Base-by-base conservation (phyloP, 2,113 vertebrate species). In the Rhegmatorhina hoffmannsi region DNA sequence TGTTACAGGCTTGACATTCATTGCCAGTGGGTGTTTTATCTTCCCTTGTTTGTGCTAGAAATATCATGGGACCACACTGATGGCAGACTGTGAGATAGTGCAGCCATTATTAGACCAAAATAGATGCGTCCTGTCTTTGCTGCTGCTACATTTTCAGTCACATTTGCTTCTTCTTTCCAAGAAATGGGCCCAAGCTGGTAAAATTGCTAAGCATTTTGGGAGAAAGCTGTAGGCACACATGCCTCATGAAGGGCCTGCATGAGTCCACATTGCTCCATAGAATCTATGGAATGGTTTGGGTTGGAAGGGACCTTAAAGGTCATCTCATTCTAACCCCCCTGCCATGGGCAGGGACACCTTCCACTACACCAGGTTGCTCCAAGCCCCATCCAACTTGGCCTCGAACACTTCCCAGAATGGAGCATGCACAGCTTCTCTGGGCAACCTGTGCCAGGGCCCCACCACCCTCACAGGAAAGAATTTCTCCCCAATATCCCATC, bases 21-120 rank as follows among this genome's bases (percentile, higher is more conserved):
- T 43, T 84, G 84, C 69, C 81, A 87, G 81, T 9, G 62, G 81
- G 79, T 79, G 66, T 70, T 96, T 89, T 93, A 89, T 95, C 92
- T 94, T 87, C 20, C 66, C n/a, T 53, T 69, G 28, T 53, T 64
- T 73, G 56, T 75, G 60, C 84, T 91, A 47, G 91, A 96, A 92
- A 91, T 91, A 49, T 43, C 2, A 0, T 40, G 84, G 69, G 56
- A 79, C 80, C 76, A 68, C 33, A 72, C 55, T 13, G 50, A 87
- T 70, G 86, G 76, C 84, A 94, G 73, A 46, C 76, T 87, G 76
- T 9, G 74, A 47, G 83, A 90, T 75, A 89, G 43, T 20, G 56
- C 56, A 53, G 38, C 55, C 66, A 63, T 86, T 92, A 78, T 72
- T 81, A 78, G 68, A 40, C 74, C 28, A 84, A 87, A 95, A 93